Base-by-base conservation (phyloP, 2,113 vertebrate species). In the Otolemur garnettii region DNA sequence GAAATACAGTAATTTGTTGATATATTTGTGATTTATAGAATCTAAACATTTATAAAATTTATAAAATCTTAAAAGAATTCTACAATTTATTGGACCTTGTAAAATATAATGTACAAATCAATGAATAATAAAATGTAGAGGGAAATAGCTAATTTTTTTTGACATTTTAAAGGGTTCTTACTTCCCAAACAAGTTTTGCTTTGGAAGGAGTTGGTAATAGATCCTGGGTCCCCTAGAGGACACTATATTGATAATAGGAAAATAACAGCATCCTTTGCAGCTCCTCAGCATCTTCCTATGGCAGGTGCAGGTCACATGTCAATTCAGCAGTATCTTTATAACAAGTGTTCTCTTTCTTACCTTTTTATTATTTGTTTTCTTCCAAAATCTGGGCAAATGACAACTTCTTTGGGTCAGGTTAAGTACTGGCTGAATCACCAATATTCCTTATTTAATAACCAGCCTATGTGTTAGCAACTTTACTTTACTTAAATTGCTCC, bases 31-130 rank as follows among this genome's bases (percentile, higher is more conserved):
- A 93, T 95, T 79, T 59, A 4, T 53, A 53, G 82, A 79, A 72
- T 72, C 7, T 15, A 93, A 60, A 83, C 45, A 93, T 95, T 79
- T 59, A 4, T 53, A 53, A 85, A 79, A 72, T 72, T 5, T 15
- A 93, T 50, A 50, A 60, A 83, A 88, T 94, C 79, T 89, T 68
- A 18, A 81, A 92, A 96, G 24, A 82, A 80, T 72, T 85, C 3
- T 79, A 10, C 5, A 50, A 64, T 77, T 83, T 38, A 86, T 75
- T 74, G 30, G 24, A 13, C 84, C 18, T 71, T 42, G 87, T 78
- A 69, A 78, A 95, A 69, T 75, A 87, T 26, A 71, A 87, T 87
- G 22, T 38, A 89, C 38, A 80, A 24, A 77, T 92, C 26, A 88
- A 10, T 75, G 53, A 75, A 86, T 90, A 87, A 72, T 90, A 85